Conservation (phyloP, 1,140 invertebrate species). For the Bilobella aurantiaca region DNA sequence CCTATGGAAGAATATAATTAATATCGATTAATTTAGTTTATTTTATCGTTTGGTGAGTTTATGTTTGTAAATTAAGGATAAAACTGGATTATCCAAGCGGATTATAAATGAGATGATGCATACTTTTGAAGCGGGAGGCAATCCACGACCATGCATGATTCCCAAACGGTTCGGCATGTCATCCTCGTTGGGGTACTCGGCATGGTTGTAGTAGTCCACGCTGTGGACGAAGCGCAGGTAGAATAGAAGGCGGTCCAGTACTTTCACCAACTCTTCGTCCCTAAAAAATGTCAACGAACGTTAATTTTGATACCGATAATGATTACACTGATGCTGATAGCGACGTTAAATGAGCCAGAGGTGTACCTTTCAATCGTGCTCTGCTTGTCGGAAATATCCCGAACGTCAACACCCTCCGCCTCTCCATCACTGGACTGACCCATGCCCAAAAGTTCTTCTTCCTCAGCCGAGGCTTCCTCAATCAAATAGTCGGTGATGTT, state of each 20-base stretch:
- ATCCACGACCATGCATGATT: conserved; percentile 90
- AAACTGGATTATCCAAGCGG: no score
- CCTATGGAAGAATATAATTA: conserved; percentile 38
- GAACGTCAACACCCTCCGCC: conserved; percentile 43
- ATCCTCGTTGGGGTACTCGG: conserved; percentile 98
- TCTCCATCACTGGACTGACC: conserved; percentile 38
- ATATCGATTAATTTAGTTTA: no score
- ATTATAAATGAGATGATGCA: no score
- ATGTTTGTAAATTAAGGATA: no score
- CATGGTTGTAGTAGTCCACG: conserved; percentile 97
- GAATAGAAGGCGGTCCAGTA: conserved; percentile 70
- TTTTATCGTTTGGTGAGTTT: no score
- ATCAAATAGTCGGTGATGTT: conserved; percentile 98
- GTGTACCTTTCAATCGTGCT: conserved; percentile 67
- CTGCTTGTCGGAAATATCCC: conserved; percentile 47
- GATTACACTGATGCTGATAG: no score
- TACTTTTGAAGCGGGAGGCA: conserved; percentile 67
- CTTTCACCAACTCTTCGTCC: conserved; percentile 43
- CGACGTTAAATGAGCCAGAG: conserved; percentile 1
- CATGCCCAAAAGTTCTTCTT: conserved; percentile 85
- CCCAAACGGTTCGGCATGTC: conserved; percentile 99
- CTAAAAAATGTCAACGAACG: conserved; percentile 13
- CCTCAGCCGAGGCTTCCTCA: conserved; percentile 95
- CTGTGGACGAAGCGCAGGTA: conserved; percentile 96
- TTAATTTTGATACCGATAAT: no score